Percentiles rank a stretch among this genome's conserved stretches.
phyloP scores from a whole-genome alignment of 1,140 invertebrate genomes.

The Lasioglossum baleicum region DNA sequence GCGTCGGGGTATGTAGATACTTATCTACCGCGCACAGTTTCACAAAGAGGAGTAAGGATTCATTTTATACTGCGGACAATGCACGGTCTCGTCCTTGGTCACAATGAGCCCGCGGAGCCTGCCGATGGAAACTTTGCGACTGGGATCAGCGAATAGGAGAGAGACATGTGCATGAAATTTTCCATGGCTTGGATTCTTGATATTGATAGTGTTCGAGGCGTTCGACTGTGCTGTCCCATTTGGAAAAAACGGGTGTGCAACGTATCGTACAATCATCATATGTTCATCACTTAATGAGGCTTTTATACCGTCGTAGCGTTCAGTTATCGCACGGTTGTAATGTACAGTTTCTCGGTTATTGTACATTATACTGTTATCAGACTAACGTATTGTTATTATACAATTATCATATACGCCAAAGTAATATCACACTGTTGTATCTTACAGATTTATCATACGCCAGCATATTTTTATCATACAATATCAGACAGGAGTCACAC shows the following conservation, averaged over 20 bases:
- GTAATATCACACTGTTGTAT: background rate
- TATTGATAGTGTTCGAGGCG: background rate
- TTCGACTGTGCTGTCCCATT: background rate
- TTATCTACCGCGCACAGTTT: background rate
- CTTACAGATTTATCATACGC: no score
- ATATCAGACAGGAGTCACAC: no score
- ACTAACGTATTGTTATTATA: background rate
- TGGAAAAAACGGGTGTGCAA: no score
- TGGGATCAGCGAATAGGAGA: no score
- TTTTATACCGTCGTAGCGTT: no score
- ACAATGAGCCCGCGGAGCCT: slow-evolving; percentile 53
- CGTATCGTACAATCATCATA: background rate
- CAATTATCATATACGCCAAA: background rate
- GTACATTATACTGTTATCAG: no score
- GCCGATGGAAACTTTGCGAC: slow-evolving; percentile 52
- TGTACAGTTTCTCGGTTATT: no score
- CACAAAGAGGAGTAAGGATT: slow-evolving; percentile 1
- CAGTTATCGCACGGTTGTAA: no score
- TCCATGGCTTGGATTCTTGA: background rate
- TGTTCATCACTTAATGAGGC: no score
- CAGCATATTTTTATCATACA: no score
- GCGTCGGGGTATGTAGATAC: slow-evolving; percentile 3
- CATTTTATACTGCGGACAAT: slow-evolving; percentile 10
- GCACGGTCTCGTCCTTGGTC: slow-evolving; percentile 55
- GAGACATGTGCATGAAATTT: background rate